phyloP scores from a whole-genome alignment of 2,113 vertebrate species.

The Chionomys nivalis region DNA sequence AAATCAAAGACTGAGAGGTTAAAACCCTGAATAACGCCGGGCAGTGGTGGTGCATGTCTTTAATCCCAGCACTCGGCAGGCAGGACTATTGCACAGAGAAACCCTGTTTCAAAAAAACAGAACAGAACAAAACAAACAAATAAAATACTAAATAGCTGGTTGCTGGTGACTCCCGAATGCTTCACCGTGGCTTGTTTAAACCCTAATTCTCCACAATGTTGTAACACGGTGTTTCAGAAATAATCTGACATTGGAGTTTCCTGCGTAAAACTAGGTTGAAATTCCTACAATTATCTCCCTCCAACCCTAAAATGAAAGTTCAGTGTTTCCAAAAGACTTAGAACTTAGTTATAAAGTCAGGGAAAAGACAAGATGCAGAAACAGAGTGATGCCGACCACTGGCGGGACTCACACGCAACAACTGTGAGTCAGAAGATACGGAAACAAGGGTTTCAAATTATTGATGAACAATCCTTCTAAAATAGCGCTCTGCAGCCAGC shows the following conservation, averaged over 20 bases:
- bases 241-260: neutral
- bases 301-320: constrained; percentile 1
- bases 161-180: neutral
- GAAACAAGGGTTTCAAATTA: constrained; percentile 4
- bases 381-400: neutral
- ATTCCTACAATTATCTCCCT: neutral
- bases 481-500: constrained; percentile 18
- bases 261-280: neutral
- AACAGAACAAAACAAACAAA: too few relatives aligned
- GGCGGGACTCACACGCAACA: neutral
- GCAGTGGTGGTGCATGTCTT: too few relatives aligned
- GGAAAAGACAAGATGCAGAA: neutral
- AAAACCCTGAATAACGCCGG: too few relatives aligned
- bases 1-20: neutral
- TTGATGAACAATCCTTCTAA: neutral
- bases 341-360: neutral
- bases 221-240: constrained; percentile 17
- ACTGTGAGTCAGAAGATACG: neutral
- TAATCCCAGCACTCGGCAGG: too few relatives aligned
- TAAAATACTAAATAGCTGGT: neutral
- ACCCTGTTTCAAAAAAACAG: too few relatives aligned
- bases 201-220: neutral
- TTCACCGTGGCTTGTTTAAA: neutral
- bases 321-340: constrained; percentile 6
- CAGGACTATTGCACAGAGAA: too few relatives aligned